Base-by-base conservation (phyloP, 2,888 invertebrate genomes). In the Phymatocera aterrima region DNA sequence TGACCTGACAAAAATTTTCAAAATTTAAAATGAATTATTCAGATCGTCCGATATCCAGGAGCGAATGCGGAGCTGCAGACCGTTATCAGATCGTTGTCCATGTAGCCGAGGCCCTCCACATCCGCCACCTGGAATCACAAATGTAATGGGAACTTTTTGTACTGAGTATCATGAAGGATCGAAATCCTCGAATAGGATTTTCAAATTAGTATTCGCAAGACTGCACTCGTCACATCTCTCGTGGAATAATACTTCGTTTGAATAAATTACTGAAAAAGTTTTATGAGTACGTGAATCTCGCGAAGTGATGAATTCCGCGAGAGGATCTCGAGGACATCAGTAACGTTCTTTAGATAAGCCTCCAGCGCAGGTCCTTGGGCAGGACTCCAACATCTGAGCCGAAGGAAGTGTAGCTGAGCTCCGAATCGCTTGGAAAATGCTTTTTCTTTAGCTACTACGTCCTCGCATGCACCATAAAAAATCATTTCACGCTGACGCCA, bases 21-120 rank as follows among this genome's bases (percentile, higher is more conserved):
- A 37, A 37, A 34, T 21, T 70, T 10, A 8, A 6, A n/a, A 18
- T 21, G 6, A 54, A 21, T 43, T 6, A 3, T 5, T 37, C 0
- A 18, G 18, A 21, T 40, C 28, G 12, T 8, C 57, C 21, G 24
- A 68, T n/a, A 8, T 75, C 31, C 5, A 4, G 51, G 51, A 57
- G 75, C 60, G 75, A 75, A 75, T 75, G 75, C 60, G 75, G 75
- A 75, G 57, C 40, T 75, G 37, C 75, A 54, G 72, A 72, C 72
- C 75, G 75, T 75, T 43, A 75, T 54, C 3, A 75, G 43, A 21
- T 75, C 75, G 51, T 54, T 21, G 40, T 75, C 75, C 37, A n/a
- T 5, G 75, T 40, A 75, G 57, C 40, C 43, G 15, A 75, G 75
- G 24, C 75, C 57, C 57, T 75, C 75, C 75, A 75, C 75, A 75